Base-by-base conservation (phyloP, 2,888 invertebrate genomes). In the Ethmia dodecea region DNA sequence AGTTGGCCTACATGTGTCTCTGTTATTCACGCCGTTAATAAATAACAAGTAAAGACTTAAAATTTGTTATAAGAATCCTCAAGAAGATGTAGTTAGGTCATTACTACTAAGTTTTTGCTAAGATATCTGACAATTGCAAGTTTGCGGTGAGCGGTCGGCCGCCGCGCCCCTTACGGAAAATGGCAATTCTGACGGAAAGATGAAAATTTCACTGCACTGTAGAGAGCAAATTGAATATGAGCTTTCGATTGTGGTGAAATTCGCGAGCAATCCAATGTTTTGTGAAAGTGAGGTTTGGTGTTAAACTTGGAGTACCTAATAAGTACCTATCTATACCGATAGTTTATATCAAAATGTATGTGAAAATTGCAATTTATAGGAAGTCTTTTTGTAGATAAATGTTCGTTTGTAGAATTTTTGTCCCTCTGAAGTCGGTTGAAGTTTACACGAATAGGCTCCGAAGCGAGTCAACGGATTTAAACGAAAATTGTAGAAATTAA, bases 211-310 rank as follows among this genome's bases (percentile, higher is more conserved):
- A 50, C 65, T 43, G n/a, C n/a, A n/a, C n/a, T n/a, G n/a, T n/a
- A 42, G 53, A 56, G 53, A 47, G 59, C 56, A 64, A 70, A 74
- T 74, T 74, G 67, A 69, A 73, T 70, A 65, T 65, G 65, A 64
- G 68, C 69, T 71, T 69, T 73, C 70, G 53, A 63, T 66, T 60
- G 54, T 40, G 57, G 64, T 55, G 58, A 58, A 66, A 57, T 58
- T 56, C 48, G 44, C 51, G 35, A 36, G 55, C 61, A 59, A 60
- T 62, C 46, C 22, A n/a, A 8, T 45, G 36, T 24, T 35, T 37
- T 26, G 37, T 30, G 33, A 37, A 37, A 37, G 37, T 28, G 22
- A 22, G 22, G n/a, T n/a, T 22, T n/a, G 22, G 22, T 22, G n/a
- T 22, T 22, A n/a, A n/a, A n/a, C n/a, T n/a, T n/a, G n/a, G n/a